Conservation (phyloP, 2,797 vertebrate genomes). For the Mormyrops boulengeri region DNA sequence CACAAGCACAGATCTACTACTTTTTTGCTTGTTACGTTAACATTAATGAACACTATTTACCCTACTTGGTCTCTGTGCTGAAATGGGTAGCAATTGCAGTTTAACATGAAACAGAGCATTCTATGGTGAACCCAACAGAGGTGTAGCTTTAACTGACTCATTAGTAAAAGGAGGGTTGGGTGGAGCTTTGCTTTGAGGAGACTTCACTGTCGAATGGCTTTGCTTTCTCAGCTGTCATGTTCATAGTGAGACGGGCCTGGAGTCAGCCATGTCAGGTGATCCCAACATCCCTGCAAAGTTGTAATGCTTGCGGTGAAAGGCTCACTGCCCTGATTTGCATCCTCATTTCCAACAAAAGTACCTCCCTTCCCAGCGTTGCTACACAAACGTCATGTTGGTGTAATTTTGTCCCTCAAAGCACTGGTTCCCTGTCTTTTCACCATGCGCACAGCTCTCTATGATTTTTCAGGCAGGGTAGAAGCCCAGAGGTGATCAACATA, state of each 20-base stretch:
- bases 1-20: background rate
- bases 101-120: background rate
- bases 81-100: background rate
- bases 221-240: background rate
- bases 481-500: background rate
- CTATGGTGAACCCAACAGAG: background rate
- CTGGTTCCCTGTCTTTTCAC: background rate
- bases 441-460: background rate
- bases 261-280: background rate
- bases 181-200: no score
- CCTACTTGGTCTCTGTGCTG: background rate
- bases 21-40: background rate
- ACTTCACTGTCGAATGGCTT: background rate
- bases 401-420: background rate
- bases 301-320: background rate
- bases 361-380: background rate
- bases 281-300: background rate
- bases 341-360: background rate
- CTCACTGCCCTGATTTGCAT: background rate
- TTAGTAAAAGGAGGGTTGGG: background rate
- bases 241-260: background rate
- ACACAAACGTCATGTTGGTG: background rate
- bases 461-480: background rate
- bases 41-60: background rate
- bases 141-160: background rate